Evolutionary conservation across 2,113 vertebrate genomes (phyloP).

Genomic region (Brachionichthys hirsutus): DNA sequence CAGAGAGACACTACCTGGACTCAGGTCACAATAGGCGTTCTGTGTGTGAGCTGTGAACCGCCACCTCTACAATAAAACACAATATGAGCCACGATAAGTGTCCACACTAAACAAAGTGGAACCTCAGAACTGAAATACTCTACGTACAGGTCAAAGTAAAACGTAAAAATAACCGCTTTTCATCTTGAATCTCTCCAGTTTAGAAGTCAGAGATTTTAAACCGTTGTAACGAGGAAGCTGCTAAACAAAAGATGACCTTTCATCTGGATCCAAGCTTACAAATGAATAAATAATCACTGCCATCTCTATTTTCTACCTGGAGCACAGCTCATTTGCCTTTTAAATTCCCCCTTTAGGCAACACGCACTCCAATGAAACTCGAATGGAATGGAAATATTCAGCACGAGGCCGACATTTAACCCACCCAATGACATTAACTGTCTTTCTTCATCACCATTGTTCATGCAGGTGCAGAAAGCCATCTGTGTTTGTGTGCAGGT

Average conservation of each 20-base stretch:
- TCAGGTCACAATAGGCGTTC: too few species aligned
- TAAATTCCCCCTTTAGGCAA: neutral
- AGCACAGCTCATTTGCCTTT: conserved; percentile 1
- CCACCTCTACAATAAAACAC: too few species aligned
- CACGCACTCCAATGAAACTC: neutral
- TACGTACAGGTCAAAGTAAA: too few species aligned
- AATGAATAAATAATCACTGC: neutral
- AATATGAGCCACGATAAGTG: too few species aligned
- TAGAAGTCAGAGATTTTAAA: too few species aligned
- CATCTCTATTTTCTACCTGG: conserved; percentile 1
- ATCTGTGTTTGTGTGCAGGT: neutral
- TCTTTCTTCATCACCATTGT: neutral
- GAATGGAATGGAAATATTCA: neutral
- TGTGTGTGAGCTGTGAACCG: too few species aligned
- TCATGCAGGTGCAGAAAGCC: neutral
- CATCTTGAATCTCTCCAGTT: too few species aligned
- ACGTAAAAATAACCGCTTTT: too few species aligned
- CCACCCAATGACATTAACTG: neutral
- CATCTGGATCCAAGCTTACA: neutral
- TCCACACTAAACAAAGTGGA: too few species aligned
- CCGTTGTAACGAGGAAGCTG: too few species aligned
- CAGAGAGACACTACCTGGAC: too few species aligned
- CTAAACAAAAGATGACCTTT: neutral
- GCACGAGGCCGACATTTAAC: neutral
- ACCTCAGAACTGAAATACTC: too few species aligned